These are phyloP conservation scores for Eubasilissa regina DNA, from an alignment of 1,140 invertebrate species.

Conservation along the genomic window DNA sequence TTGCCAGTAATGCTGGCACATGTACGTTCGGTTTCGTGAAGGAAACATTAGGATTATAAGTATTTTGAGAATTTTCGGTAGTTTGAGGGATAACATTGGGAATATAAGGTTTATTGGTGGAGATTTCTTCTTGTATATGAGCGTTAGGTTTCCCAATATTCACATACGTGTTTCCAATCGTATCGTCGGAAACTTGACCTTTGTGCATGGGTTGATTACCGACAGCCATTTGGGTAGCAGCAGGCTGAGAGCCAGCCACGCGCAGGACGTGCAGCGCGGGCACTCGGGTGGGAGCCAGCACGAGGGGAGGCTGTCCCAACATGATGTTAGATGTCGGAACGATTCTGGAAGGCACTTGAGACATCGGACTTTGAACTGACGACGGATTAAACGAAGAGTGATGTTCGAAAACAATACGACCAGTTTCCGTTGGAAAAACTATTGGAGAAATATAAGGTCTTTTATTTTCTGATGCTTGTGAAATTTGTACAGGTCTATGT, in stretches of 20 bases:
- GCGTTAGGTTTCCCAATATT: conserved; percentile 69
- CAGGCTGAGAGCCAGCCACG: conserved; percentile 52
- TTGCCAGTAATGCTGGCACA: conserved; percentile 44
- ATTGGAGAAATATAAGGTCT: conserved; percentile 44
- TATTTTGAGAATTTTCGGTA: conserved; percentile 9
- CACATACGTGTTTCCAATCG: conserved; percentile 66
- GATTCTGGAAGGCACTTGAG: background rate
- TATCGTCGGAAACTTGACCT: conserved; percentile 67
- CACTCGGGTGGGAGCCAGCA: conserved; percentile 40
- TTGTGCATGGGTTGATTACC: conserved; percentile 62
- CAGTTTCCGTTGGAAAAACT: conserved; percentile 56
- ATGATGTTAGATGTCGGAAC: conserved; percentile 25
- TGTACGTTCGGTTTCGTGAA: conserved; percentile 42
- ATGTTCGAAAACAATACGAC: conserved; percentile 58
- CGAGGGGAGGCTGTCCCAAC: conserved; percentile 42
- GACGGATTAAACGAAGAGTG: conserved; percentile 52
- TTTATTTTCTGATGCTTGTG: conserved; percentile 18
- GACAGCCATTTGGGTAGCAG: conserved; percentile 56
- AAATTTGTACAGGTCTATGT: background rate
- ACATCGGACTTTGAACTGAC: background rate
- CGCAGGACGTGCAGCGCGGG: conserved; percentile 57
- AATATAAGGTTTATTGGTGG: conserved; percentile 43
- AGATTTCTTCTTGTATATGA: conserved; percentile 63
- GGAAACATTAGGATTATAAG: background rate
- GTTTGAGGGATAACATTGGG: background rate